These are phyloP conservation scores for Loris lydekkerianus DNA, from an alignment of 2,797 vertebrate genomes.

Conservation along the genomic window DNA sequence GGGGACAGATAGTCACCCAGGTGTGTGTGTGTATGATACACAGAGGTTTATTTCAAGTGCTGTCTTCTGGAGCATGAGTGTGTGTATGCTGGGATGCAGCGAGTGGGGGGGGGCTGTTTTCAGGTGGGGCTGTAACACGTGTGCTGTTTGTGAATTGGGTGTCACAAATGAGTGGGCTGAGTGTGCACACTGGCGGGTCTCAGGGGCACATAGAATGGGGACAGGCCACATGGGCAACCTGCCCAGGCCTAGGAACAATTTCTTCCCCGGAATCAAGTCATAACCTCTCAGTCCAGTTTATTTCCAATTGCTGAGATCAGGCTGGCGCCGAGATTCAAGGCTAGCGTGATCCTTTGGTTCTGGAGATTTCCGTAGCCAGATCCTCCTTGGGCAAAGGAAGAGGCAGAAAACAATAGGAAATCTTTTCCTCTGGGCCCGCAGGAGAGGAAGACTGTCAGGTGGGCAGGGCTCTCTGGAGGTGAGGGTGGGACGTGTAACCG, in stretches of 20 bases:
- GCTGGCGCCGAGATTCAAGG: neutral
- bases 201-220: neutral
- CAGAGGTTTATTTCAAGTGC: neutral
- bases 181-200: neutral
- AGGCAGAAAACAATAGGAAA: neutral
- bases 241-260: neutral
- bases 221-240: neutral
- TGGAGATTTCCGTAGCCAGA: neutral
- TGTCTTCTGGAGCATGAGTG: neutral
- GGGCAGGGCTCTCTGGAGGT: neutral
- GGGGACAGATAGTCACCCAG: neutral
- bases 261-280: neutral
- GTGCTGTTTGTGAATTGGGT: neutral
- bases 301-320: neutral
- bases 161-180: neutral
- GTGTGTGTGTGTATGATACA: neutral
- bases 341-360: neutral
- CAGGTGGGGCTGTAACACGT: fast-evolving
- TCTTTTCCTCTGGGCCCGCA: neutral
- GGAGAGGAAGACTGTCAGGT: neutral
- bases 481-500: neutral
- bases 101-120: neutral
- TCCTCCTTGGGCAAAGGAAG: neutral
- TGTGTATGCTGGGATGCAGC: neutral
- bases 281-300: neutral